These are phyloP conservation scores for Notospermus geniculatus DNA, from an alignment of 1,140 invertebrate genomes.

Conservation along the genomic window DNA sequence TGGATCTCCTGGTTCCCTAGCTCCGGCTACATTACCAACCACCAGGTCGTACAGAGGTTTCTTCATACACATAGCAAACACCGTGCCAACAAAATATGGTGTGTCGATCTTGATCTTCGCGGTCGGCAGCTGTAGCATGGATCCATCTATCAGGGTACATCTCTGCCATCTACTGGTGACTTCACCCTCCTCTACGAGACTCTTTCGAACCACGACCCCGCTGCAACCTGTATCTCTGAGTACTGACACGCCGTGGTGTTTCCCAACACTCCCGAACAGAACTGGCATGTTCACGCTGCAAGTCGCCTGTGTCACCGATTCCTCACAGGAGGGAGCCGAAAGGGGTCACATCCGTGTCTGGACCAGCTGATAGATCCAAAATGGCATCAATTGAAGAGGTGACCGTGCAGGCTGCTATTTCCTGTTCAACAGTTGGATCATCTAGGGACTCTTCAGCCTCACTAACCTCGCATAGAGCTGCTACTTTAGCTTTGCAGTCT, in stretches of 20 bases:
- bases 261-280: background rate
- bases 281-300: conserved; percentile 7
- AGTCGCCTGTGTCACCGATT: too few relatives aligned
- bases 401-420: too few relatives aligned
- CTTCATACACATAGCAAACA: conserved; percentile 11
- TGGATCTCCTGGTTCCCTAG: conserved; percentile 4
- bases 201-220: conserved; percentile 9
- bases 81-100: conserved; percentile 15
- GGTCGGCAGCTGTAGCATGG: background rate
- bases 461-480: too few relatives aligned
- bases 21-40: conserved; percentile 10
- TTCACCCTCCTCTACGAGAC: conserved; percentile 1
- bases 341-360: too few relatives aligned
- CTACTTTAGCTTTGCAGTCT: too few relatives aligned
- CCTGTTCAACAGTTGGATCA: too few relatives aligned
- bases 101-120: conserved; percentile 6
- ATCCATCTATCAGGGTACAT: conserved; percentile 11
- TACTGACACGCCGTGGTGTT: conserved; percentile 7
- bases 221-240: conserved; percentile 17
- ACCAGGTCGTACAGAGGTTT: conserved; percentile 15
- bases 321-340: too few relatives aligned
- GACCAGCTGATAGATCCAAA: too few relatives aligned
- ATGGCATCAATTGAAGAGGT: too few relatives aligned
- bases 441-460: too few relatives aligned
- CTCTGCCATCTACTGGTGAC: background rate